Conservation (phyloP, 2,113 vertebrate species). For the Pitta sordida region DNA sequence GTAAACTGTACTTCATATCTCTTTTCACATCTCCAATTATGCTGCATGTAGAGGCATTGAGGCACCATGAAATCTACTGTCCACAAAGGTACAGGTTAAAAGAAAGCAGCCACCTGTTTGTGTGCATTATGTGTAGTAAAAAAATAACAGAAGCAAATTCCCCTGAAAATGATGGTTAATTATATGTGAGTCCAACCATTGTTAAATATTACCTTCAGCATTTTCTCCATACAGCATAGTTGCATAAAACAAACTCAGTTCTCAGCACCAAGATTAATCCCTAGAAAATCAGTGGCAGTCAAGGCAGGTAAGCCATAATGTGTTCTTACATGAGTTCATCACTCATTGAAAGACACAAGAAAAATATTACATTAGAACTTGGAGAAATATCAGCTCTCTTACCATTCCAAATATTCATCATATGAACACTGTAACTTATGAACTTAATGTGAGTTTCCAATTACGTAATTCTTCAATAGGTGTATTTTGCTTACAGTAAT, state of each 20-base stretch:
- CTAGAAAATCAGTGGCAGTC: background rate
- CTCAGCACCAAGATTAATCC: background rate
- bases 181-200: background rate
- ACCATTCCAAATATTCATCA: background rate
- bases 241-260: background rate
- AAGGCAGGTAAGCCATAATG: background rate
- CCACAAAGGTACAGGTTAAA: background rate
- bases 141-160: background rate
- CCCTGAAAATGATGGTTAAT: background rate
- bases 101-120: background rate
- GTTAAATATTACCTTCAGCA: background rate
- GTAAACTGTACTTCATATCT: background rate
- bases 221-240: background rate
- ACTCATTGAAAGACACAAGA: background rate
- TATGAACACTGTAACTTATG: background rate
- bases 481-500: background rate
- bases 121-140: background rate
- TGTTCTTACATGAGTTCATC: background rate
- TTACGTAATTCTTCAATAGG: background rate
- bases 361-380: background rate
- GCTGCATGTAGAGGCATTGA: background rate
- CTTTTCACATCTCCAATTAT: background rate
- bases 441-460: background rate
- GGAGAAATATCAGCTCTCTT: background rate
- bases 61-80: background rate